Conservation (phyloP, 2,888 invertebrate species). For the Agelastica alni region DNA sequence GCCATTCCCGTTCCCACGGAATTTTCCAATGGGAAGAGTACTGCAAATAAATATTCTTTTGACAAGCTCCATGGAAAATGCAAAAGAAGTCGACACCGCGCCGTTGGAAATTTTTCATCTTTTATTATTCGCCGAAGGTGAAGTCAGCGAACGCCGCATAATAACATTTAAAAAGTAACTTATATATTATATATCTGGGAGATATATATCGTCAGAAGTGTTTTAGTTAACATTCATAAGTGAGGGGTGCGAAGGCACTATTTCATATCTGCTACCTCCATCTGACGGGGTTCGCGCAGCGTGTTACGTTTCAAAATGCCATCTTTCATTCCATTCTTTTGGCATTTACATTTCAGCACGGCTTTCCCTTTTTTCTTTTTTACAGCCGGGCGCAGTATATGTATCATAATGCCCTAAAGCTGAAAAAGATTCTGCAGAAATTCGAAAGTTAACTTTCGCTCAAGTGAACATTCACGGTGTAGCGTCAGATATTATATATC, state of each 20-base stretch:
- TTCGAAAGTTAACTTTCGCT: constrained; percentile 30
- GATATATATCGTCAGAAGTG: constrained; percentile 39
- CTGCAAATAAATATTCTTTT: constrained; percentile 12
- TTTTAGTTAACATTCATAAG: constrained; percentile 56
- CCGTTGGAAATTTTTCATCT: constrained; percentile 20
- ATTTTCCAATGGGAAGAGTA: constrained; percentile 1
- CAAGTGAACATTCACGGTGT: constrained; percentile 26
- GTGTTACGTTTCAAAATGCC: constrained; percentile 54
- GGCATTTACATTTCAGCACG: constrained; percentile 50
- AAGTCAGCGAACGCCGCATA: constrained; percentile 26
- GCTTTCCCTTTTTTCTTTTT: constrained; percentile 40
- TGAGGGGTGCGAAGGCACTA: constrained; percentile 49
- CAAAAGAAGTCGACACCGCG: constrained; percentile 2
- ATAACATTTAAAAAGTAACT: constrained; percentile 34
- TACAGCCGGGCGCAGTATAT: constrained; percentile 21
- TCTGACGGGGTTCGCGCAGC: constrained; percentile 54
- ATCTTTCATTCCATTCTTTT: constrained; percentile 56
- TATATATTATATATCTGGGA: constrained; percentile 26
- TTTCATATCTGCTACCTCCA: constrained; percentile 55
- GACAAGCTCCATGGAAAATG: constrained; percentile 4
- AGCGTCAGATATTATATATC: constrained; percentile 4
- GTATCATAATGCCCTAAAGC: constrained; percentile 27
- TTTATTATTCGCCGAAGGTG: constrained; percentile 20
- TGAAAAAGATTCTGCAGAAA: constrained; percentile 28
- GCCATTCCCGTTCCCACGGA: too few relatives aligned